Percentiles rank a stretch among this genome's conserved stretches.
Conservation (phyloP, 2,888 invertebrate species). For the Ectemnius lituratus region DNA sequence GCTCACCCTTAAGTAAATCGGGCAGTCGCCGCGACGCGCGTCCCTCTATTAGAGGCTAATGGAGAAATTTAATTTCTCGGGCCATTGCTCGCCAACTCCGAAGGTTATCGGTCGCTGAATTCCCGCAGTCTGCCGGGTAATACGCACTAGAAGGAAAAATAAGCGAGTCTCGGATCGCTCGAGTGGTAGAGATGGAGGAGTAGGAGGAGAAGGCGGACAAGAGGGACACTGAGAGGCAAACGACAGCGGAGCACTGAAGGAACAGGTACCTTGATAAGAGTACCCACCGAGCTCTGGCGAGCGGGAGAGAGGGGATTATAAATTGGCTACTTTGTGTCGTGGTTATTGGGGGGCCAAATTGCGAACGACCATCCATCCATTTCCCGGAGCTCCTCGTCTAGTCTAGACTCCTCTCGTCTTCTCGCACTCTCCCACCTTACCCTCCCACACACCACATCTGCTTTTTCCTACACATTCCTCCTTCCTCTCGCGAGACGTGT, state of each 20-base stretch:
- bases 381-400: slow-evolving; percentile 49
- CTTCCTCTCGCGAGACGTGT: background rate
- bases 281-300: slow-evolving; percentile 36
- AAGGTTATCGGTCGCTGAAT: slow-evolving; percentile 51
- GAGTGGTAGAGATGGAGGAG: slow-evolving; percentile 21
- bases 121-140: slow-evolving; percentile 38
- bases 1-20: slow-evolving; percentile 30
- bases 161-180: slow-evolving; percentile 21
- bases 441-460: slow-evolving; percentile 15
- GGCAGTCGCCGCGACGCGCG: slow-evolving; percentile 18
- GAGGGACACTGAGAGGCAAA: background rate
- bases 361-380: slow-evolving; percentile 69
- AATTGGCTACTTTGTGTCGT: slow-evolving; percentile 68
- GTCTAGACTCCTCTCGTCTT: slow-evolving; percentile 26
- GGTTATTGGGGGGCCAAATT: slow-evolving; percentile 70
- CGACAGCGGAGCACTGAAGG: background rate
- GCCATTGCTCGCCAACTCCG: slow-evolving; percentile 54
- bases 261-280: slow-evolving; percentile 56
- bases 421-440: slow-evolving; percentile 11
- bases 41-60: slow-evolving; percentile 59
- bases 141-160: slow-evolving; percentile 32
- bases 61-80: slow-evolving; percentile 64
- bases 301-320: slow-evolving; percentile 64
- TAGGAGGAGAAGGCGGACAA: slow-evolving; percentile 24
- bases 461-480: slow-evolving; percentile 23